Conservation (phyloP, 92 coral and sea anemone genomes). For the Heteractis magnifica region DNA sequence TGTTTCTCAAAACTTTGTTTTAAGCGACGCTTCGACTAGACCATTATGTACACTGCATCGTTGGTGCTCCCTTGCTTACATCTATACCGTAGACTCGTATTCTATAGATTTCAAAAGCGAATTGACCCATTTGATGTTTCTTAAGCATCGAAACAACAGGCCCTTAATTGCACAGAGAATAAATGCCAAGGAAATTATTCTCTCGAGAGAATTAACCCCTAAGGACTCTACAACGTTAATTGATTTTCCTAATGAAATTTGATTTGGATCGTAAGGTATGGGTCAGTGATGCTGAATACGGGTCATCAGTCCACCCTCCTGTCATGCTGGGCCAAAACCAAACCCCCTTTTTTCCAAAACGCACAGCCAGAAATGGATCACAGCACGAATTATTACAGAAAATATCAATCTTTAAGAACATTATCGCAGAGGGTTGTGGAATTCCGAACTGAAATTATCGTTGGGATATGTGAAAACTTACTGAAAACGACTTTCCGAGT, state of each 20-base stretch:
- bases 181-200: slow-evolving; percentile 87
- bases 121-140: slow-evolving; percentile 93
- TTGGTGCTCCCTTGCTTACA: neutral
- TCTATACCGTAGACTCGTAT: slow-evolving; percentile 48
- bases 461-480: too few species aligned
- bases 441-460: neutral
- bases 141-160: slow-evolving; percentile 84
- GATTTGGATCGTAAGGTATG: slow-evolving; percentile 33
- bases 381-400: slow-evolving; percentile 3
- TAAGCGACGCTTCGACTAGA: neutral
- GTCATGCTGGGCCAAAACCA: slow-evolving; percentile 32
- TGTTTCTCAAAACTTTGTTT: too few species aligned
- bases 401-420: neutral
- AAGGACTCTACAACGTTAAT: slow-evolving; percentile 67
- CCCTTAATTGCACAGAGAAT: slow-evolving; percentile 82
- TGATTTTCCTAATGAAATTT: slow-evolving; percentile 67
- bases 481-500: neutral
- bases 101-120: slow-evolving; percentile 80
- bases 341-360: neutral
- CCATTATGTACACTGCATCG: neutral
- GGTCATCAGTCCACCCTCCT: slow-evolving; percentile 42
- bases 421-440: neutral
- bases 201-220: slow-evolving; percentile 74
- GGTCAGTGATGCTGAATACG: slow-evolving; percentile 33
- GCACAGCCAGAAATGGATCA: neutral